Base-by-base conservation (phyloP, 2,113 vertebrate genomes). In the Tachysurus fulvidraco region DNA sequence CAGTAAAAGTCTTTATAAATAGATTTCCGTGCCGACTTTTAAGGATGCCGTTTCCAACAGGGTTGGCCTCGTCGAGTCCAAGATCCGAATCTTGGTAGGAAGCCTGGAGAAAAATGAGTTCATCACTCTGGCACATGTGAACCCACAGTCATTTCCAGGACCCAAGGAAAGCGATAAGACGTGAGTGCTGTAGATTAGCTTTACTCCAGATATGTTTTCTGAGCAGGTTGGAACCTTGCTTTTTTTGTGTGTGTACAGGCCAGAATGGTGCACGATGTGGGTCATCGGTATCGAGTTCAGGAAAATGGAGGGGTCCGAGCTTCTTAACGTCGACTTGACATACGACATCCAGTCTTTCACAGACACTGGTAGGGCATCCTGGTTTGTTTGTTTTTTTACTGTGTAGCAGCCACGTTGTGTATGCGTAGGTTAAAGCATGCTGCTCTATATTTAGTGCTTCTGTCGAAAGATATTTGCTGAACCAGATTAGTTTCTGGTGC, bases 51-150 rank as follows among this genome's bases (percentile, higher is more conserved):
- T 60, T 60, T 60, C 11, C 36, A 14, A 87, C 93, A 97, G 96
- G 96, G 94, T 97, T 88, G 95, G 96, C 88, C 96, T 97, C 88
- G 96, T 97, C 90, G 97, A 98, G 89, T 98, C 96, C 83, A 98
- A 98, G 94, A 97, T 99, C 90, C 94, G 96, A 89, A 96, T 97
- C 77, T 92, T 97, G 89, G 96, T 98, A 88, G 95, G 96, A 92
- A 96, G 93, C 85, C 91, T 98, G 93, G 96, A 98, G 93, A 96
- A 96, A 93, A 97, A 97, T 21, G 94, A 95, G 86, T 95, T 96
- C 86, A 96, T 98, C 91, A 96, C 96, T 25, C 91, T 96, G 89
- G 96, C 96, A 88, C 96, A 96, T 83, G 95, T 97, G 88, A 96
- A 97, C 90, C 95, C 94, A 44, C 96, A 97, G 92, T 95, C 96